Conservation (phyloP, 2,797 vertebrate species). For the Bradypus variegatus region DNA sequence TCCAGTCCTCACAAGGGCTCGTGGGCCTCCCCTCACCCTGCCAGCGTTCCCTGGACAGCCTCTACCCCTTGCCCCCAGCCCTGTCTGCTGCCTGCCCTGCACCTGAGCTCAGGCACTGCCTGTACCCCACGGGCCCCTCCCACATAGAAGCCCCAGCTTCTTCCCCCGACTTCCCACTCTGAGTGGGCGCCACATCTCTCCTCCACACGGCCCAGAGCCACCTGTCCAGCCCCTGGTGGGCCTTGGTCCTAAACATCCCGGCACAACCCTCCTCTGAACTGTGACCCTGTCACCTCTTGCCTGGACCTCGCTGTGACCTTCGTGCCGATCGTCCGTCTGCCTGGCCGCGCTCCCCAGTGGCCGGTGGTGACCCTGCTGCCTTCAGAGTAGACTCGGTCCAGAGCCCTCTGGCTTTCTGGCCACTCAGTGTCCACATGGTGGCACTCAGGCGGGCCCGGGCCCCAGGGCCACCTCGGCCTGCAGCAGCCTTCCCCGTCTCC, state of each 20-base stretch:
- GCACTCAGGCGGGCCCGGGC: not conserved
- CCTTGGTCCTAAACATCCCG: not conserved
- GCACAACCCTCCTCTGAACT: not conserved
- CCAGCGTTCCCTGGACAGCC: not conserved
- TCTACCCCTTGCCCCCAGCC: not conserved
- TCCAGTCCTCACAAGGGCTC: not conserved
- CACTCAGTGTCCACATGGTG: not conserved
- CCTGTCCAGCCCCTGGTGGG: not conserved
- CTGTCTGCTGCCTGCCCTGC: not conserved
- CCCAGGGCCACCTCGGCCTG: not conserved
- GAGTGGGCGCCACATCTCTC: not conserved
- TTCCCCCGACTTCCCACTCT: no score
- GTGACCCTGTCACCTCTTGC: not conserved
- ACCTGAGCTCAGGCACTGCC: not conserved
- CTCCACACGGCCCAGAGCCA: accelerated
- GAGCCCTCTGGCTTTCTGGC: not conserved
- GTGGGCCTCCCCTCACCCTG: not conserved
- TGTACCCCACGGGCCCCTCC: not conserved
- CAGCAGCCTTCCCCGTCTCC: not conserved
- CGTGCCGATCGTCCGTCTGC: not conserved
- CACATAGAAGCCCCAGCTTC: not conserved
- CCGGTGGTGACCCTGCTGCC: not conserved
- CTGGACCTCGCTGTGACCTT: not conserved
- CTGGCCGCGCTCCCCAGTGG: not conserved
- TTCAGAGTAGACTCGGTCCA: not conserved